Conservation (phyloP, 1,140 invertebrate genomes). For the Lithobius niger region DNA sequence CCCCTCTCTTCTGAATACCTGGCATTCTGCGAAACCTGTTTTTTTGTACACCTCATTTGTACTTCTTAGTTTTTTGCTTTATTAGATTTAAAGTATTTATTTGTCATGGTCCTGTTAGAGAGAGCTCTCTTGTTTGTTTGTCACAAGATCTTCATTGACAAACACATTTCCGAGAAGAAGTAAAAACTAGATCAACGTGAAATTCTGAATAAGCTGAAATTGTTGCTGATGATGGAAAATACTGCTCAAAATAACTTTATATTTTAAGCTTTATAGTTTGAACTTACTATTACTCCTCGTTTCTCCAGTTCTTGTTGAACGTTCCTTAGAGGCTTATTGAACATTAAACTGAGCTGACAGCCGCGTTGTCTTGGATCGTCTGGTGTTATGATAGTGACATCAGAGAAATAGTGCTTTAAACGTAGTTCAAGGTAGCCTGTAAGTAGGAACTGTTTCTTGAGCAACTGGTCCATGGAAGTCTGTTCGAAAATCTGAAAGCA, state of each 20-base stretch:
- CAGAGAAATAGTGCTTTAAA: conserved; percentile 12
- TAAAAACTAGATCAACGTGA: no score
- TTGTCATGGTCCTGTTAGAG: no score
- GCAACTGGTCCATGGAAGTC: conserved; percentile 34
- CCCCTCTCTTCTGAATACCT: no score
- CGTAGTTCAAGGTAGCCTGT: conserved; percentile 41
- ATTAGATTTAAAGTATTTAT: no score
- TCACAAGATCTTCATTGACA: no score
- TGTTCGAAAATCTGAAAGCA: conserved; percentile 40
- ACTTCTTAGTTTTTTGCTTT: no score
- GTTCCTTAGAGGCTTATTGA: conserved; percentile 29
- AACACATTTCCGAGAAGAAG: no score
- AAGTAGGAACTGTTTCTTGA: conserved; percentile 38
- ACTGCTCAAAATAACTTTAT: no score
- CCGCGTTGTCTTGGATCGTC: conserved; percentile 38
- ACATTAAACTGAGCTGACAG: conserved; percentile 39
- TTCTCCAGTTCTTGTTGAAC: conserved; percentile 36
- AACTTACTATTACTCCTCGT: conserved; percentile 40
- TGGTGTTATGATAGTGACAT: conserved; percentile 40
- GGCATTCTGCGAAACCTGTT: no score
- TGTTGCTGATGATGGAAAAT: no score
- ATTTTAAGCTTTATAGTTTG: neutral
- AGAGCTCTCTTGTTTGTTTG: no score
- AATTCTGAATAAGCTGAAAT: conserved; percentile 1
- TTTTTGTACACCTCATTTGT: no score